phyloP scores from a whole-genome alignment of 2,888 invertebrate species.

The Pristionchus entomophagus region DNA sequence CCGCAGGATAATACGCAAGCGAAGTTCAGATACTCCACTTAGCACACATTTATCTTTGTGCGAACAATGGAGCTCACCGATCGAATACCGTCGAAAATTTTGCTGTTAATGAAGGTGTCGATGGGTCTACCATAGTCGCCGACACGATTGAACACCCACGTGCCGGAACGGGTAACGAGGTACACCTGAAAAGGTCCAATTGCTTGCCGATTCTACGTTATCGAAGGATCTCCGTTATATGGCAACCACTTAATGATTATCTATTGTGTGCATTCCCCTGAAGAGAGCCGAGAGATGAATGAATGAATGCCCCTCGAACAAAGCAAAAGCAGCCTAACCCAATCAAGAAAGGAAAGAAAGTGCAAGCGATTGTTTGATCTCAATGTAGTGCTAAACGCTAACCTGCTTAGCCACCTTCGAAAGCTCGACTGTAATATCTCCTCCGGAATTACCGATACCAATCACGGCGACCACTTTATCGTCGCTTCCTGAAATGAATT shows the following conservation, averaged over 20 bases:
- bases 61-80: background rate
- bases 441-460: constrained; percentile 79
- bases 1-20: no score
- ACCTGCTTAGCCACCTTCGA: constrained; percentile 76
- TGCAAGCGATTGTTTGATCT: no score
- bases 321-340: no score
- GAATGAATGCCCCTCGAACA: no score
- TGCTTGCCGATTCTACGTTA: no score
- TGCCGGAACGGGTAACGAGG: constrained; percentile 78
- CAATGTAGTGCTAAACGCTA: background rate
- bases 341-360: no score
- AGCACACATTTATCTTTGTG: background rate
- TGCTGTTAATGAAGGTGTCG: constrained; percentile 58
- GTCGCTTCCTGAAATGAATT: constrained; percentile 66
- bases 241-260: no score
- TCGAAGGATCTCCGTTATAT: no score
- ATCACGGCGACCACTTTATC: constrained; percentile 77
- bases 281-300: no score
- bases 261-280: no score
- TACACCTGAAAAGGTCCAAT: constrained; percentile 75
- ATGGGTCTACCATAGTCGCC: constrained; percentile 72
- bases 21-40: background rate
- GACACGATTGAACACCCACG: constrained; percentile 79
- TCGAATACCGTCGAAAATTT: background rate
- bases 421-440: constrained; percentile 78